These are phyloP conservation scores for Alfaro cultratus DNA, from an alignment of 2,797 vertebrate species.

Conservation along the genomic window DNA sequence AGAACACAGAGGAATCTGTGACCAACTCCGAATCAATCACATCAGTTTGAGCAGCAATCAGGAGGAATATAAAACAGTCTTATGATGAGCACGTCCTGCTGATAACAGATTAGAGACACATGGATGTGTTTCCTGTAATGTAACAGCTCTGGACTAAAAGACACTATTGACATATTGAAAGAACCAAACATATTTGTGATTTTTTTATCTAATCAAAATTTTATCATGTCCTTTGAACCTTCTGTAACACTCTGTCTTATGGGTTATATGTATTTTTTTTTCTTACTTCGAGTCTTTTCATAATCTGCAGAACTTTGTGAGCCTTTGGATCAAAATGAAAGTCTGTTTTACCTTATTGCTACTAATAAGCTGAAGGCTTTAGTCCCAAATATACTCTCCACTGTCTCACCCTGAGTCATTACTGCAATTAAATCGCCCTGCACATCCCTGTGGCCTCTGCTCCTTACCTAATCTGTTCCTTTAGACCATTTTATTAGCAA, in stretches of 20 bases:
- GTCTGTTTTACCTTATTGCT: constrained; percentile 9
- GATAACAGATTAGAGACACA: not conserved
- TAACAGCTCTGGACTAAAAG: not conserved
- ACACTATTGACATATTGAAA: not conserved
- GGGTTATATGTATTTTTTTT: not conserved
- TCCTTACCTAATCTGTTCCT: constrained; percentile 32
- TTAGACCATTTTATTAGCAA: constrained; percentile 34
- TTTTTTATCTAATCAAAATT: not conserved
- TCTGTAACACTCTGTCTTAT: not conserved
- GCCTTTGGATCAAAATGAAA: constrained; percentile 7
- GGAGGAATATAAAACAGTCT: too few relatives aligned
- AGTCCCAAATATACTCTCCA: constrained; percentile 24
- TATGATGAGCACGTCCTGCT: not conserved
- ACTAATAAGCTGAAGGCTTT: constrained; percentile 15
- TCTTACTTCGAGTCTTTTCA: not conserved
- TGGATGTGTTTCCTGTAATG: not conserved
- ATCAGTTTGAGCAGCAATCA: not conserved
- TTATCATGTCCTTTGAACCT: not conserved
- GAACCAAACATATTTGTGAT: not conserved
- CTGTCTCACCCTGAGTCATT: constrained; percentile 37
- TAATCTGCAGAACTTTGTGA: not conserved
- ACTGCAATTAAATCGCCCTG: constrained; percentile 29
- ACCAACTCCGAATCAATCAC: not conserved
- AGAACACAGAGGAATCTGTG: not conserved
- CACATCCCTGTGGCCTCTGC: constrained; percentile 20